Percentiles rank a stretch among this genome's conserved stretches.
Evolutionary conservation across 2,797 vertebrate genomes (phyloP).

Genomic region (Apodemus agrarius): DNA sequence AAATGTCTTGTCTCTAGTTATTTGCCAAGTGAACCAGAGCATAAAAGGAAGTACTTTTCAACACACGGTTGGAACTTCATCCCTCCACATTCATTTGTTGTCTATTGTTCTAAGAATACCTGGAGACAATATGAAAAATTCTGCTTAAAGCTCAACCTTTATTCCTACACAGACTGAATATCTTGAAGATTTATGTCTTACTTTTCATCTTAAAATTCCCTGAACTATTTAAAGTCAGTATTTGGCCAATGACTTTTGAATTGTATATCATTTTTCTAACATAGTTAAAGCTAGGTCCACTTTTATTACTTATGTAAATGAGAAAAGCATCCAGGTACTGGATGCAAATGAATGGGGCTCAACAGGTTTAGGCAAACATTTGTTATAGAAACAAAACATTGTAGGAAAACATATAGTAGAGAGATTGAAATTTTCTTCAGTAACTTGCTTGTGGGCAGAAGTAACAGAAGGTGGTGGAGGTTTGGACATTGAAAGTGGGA

Average conservation of each 20-base stretch:
- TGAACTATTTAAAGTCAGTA: slow-evolving; percentile 3
- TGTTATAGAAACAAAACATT: background rate
- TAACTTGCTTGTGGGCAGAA: background rate
- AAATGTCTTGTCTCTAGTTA: background rate
- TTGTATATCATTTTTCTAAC: background rate
- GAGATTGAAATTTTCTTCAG: background rate
- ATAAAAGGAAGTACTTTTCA: background rate
- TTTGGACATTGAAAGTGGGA: background rate
- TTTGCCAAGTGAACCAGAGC: background rate
- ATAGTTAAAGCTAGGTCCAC: slow-evolving; percentile 38
- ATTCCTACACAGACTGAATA: slow-evolving; percentile 34
- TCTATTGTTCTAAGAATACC: background rate
- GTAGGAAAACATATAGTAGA: background rate
- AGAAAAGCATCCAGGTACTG: background rate
- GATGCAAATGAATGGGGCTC: background rate
- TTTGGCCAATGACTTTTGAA: slow-evolving; percentile 23
- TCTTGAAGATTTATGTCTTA: slow-evolving; percentile 34
- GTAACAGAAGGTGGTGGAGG: background rate
- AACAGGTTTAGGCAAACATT: background rate
- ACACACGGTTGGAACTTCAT: background rate
- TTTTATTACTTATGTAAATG: slow-evolving; percentile 17
- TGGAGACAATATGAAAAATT: slow-evolving; percentile 22
- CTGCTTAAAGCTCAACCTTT: slow-evolving; percentile 1
- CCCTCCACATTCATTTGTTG: background rate
- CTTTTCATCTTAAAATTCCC: slow-evolving; percentile 38